These are phyloP conservation scores for Formica aserva DNA, from an alignment of 2,888 invertebrate genomes.

Conservation along the genomic window DNA sequence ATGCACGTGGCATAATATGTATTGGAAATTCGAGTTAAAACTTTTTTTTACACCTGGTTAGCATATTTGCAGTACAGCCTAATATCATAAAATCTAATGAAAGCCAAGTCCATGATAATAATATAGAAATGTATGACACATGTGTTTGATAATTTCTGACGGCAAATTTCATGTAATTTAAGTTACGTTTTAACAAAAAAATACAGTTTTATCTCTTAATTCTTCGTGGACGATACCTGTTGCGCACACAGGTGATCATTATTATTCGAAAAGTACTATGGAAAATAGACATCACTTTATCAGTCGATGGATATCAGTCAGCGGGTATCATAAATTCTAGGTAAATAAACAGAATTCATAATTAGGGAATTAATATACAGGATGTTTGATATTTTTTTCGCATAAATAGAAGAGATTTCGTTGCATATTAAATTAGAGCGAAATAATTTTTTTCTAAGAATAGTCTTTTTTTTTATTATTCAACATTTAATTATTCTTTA, in stretches of 20 bases:
- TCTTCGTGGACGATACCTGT: neutral
- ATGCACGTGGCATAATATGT: conserved; percentile 61
- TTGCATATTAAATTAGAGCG: neutral
- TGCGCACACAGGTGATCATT: neutral
- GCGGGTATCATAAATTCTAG: neutral
- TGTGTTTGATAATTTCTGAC: neutral
- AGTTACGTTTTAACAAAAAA: too few species aligned
- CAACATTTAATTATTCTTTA: neutral
- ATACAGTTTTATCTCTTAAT: neutral
- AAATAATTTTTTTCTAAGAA: neutral
- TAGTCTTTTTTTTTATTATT: neutral
- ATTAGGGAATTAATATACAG: neutral
- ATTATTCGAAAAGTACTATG: neutral
- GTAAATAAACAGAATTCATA: neutral
- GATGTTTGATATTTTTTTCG: neutral
- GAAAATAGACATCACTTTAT: neutral
- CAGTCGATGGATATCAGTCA: neutral
- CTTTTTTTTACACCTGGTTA: neutral
- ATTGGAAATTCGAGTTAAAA: neutral
- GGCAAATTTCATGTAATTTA: neutral
- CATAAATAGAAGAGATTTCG: neutral
- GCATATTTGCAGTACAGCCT: neutral
- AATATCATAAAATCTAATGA: neutral
- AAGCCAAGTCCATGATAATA: neutral
- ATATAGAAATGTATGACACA: neutral